Conservation (phyloP, 2,888 invertebrate species). For the Cheilosia urbana region DNA sequence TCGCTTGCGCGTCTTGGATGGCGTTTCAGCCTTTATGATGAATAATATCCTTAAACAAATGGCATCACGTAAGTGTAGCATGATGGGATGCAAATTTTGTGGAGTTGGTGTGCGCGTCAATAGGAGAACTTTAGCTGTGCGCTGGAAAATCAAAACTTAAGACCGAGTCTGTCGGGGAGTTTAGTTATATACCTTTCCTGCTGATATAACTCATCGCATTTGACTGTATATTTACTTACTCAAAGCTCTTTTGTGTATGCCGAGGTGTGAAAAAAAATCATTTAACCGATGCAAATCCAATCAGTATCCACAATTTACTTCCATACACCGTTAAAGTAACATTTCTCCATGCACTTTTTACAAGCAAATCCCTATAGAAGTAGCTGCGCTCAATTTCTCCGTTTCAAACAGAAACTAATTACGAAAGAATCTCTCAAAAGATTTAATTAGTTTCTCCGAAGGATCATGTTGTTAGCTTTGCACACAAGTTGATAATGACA, state of each 20-base stretch:
- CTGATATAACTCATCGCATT: no score
- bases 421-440: conserved; percentile 76
- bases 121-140: conserved; percentile 27
- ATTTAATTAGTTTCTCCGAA: conserved; percentile 76
- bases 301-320: neutral
- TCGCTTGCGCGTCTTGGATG: conserved; percentile 38
- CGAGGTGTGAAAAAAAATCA: no score
- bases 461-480: conserved; percentile 75
- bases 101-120: conserved; percentile 43
- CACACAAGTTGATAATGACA: conserved; percentile 72
- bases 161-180: neutral
- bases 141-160: conserved; percentile 43
- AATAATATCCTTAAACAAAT: conserved; percentile 73
- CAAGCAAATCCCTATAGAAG: conserved; percentile 23
- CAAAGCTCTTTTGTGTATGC: no score
- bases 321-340: neutral
- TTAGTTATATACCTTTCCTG: no score
- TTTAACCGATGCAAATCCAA: no score
- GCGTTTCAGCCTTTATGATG: conserved; percentile 48
- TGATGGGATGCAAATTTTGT: conserved; percentile 74
- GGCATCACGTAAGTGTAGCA: conserved; percentile 70
- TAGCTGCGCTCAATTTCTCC: neutral
- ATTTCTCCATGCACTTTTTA: conserved; percentile 17
- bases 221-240: no score
- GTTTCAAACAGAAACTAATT: conserved; percentile 75